Evolutionary conservation across 1,140 invertebrate species (phyloP), one percentile per base, ranked within the genome.

Genomic region (Drosophila subobscura): DNA sequence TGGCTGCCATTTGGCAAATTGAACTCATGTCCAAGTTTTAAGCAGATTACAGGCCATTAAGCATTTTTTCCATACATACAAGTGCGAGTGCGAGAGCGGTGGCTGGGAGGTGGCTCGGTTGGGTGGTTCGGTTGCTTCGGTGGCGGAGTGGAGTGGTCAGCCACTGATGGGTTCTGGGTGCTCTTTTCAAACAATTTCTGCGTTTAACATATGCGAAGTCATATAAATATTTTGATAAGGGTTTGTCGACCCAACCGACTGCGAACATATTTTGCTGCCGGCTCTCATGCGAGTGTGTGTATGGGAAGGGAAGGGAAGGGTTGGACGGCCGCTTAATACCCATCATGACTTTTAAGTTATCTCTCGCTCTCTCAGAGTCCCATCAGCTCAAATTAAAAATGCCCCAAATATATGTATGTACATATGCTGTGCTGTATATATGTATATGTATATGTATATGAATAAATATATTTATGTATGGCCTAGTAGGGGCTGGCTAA

Each of bases 171-270:
- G 14, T 25, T 37, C 6, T 20, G 37, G 45, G 55, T 42, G 42
- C 49, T 70, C 74, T 65, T 77, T 77, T 77, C 44, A 56, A 76
- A 77, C 72, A 75, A 71, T 71, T 89, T 72, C 66, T 89, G 83
- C 60, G 63, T 49, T 86, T 83, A 88, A 78, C 84, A 89, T 89
- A 85, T 89, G 84, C 68, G 79, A 86, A 86, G 70, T 83, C 83
- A 84, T 89, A 89, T 89, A 89, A 86, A 90, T 90, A 80, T 89
- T 89, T 89, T 89, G 85, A 89, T 89, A 89, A 89, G 85, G 85
- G 85, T 89, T 88, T 68, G 66, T 37, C 50, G 66, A 86, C 71
- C 70, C 66, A 68, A 65, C 72, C 65, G 66, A 68, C 75, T 76
- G 76, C 55, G 52, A 75, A 85, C 77, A 85, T 70, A 76, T 80